These are phyloP conservation scores for Gopherus evgoodei DNA, from an alignment of 2,113 vertebrate species.

Conservation along the genomic window DNA sequence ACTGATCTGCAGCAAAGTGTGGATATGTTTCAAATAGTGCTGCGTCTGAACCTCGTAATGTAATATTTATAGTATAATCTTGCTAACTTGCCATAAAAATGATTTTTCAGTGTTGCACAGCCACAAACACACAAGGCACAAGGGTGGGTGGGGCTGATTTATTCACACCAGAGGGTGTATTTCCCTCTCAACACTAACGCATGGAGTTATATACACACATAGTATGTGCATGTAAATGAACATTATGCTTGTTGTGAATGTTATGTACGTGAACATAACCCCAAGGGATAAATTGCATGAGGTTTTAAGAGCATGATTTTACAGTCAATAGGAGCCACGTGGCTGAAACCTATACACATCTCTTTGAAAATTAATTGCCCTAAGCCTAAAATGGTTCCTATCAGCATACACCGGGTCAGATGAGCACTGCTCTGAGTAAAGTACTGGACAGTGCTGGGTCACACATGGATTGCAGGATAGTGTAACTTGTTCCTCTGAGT, in stretches of 20 bases:
- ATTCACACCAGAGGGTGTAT: constrained; percentile 4
- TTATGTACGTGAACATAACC: neutral
- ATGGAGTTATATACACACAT: neutral
- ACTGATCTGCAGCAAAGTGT: constrained; percentile 44
- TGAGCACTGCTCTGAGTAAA: constrained; percentile 56
- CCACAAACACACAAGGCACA: constrained; percentile 50
- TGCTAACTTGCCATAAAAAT: constrained; percentile 61
- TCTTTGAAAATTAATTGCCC: constrained; percentile 47
- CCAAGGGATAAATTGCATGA: neutral
- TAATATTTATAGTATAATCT: constrained; percentile 61
- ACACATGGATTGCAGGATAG: constrained; percentile 13
- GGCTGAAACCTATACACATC: constrained; percentile 62
- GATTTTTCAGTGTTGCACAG: constrained; percentile 52
- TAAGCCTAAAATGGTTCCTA: constrained; percentile 27
- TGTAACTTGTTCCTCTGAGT: neutral
- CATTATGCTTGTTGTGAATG: neutral
- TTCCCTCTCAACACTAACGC: neutral
- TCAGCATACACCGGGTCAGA: constrained; percentile 55
- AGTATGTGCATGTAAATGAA: neutral
- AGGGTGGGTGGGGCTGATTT: constrained; percentile 9
- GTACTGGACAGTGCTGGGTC: neutral
- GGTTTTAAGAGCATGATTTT: constrained; percentile 13
- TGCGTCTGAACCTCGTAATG: constrained; percentile 27
- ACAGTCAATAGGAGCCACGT: constrained; percentile 59
- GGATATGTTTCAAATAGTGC: constrained; percentile 43